These are phyloP conservation scores for Diachasmimorpha longicaudata DNA, from an alignment of 1,140 invertebrate genomes.

Conservation along the genomic window DNA sequence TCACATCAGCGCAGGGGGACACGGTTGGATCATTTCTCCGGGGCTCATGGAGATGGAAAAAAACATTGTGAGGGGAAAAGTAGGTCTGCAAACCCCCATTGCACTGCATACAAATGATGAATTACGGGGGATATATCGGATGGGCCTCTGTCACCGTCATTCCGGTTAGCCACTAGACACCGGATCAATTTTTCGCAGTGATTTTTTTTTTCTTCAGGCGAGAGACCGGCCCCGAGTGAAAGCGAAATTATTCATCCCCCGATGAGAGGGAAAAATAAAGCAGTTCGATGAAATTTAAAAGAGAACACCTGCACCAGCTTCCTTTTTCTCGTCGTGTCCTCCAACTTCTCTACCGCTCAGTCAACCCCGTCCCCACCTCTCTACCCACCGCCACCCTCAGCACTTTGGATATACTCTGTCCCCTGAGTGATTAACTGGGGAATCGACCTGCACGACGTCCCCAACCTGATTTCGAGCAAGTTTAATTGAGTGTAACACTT, in stretches of 20 bases:
- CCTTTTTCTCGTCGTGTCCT: neutral
- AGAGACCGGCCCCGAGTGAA: slow-evolving; percentile 12
- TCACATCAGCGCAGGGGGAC: neutral
- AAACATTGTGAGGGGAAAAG: slow-evolving; percentile 13
- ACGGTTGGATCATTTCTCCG: neutral
- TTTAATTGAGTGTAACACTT: slow-evolving; percentile 58
- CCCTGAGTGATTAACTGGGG: neutral
- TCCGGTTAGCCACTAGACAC: neutral
- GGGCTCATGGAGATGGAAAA: neutral
- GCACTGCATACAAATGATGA: slow-evolving; percentile 62
- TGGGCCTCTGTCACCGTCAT: neutral
- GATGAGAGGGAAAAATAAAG: slow-evolving; percentile 35
- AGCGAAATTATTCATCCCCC: slow-evolving; percentile 47
- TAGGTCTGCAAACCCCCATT: slow-evolving; percentile 38
- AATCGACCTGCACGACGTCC: slow-evolving; percentile 29
- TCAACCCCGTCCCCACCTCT: neutral
- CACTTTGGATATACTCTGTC: neutral
- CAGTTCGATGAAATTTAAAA: neutral
- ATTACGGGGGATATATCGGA: slow-evolving; percentile 55
- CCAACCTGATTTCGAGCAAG: slow-evolving; percentile 53
- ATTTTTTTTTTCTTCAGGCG: neutral
- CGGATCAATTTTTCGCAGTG: neutral
- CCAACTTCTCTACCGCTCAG: neutral
- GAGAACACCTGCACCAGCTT: too few species aligned
- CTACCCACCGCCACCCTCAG: neutral